Conservation (phyloP, 2,797 vertebrate genomes). For the Dipus sagitta region DNA sequence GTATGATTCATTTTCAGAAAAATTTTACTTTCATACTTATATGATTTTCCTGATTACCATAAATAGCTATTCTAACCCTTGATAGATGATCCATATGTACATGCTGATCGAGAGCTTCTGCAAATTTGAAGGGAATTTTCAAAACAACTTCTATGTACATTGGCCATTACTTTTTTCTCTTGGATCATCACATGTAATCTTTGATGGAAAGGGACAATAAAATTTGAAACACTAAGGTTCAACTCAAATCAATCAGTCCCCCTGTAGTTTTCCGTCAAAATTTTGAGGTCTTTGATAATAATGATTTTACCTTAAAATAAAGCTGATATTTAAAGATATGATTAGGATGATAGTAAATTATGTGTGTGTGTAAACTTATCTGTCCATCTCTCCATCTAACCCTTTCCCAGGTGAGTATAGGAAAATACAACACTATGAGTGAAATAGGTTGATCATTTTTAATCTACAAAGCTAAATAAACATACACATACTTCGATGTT, state of each 20-base stretch:
- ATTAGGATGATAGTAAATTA: background rate
- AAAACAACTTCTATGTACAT: background rate
- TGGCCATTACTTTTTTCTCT: background rate
- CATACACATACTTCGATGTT: background rate
- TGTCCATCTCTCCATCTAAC: background rate
- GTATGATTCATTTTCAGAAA: constrained; percentile 2
- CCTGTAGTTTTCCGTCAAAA: background rate
- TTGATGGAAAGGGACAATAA: constrained; percentile 7
- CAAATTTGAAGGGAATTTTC: background rate
- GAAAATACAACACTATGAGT: constrained; percentile 9
- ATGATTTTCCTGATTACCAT: background rate
- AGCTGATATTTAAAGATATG: background rate
- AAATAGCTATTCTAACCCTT: background rate
- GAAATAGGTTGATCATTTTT: background rate
- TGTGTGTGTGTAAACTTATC: background rate
- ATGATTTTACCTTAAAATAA: constrained; percentile 7
- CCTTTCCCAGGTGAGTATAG: background rate
- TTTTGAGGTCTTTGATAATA: background rate
- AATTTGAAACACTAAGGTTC: background rate
- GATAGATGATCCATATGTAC: background rate
- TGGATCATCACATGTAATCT: background rate
- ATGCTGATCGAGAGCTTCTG: background rate
- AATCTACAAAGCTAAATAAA: background rate
- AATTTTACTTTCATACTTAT: background rate
- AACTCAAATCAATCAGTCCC: background rate